Conservation (phyloP, 2,888 invertebrate genomes). For the Platerodrilus igneus region DNA sequence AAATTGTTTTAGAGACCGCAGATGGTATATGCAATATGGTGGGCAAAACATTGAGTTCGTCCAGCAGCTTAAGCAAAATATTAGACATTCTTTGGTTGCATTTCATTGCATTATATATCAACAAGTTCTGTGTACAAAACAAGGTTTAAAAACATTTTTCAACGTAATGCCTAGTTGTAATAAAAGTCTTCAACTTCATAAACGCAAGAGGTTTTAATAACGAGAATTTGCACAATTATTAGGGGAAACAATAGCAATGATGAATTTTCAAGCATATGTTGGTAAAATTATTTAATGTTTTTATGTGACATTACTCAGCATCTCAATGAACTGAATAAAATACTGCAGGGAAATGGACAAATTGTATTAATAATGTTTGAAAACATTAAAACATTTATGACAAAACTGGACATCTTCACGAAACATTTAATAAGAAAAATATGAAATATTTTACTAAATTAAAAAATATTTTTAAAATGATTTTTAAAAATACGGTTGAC, state of each 20-base stretch:
- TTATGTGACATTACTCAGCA: slow-evolving; percentile 9
- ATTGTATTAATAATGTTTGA: slow-evolving; percentile 14
- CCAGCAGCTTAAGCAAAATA: too few species aligned
- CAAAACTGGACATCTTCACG: slow-evolving; percentile 14
- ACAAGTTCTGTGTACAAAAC: slow-evolving; percentile 13
- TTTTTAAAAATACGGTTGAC: too few species aligned
- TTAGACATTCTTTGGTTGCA: slow-evolving; percentile 11
- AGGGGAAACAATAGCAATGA: too few species aligned
- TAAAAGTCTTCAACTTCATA: slow-evolving; percentile 21
- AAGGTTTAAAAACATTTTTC: slow-evolving; percentile 20
- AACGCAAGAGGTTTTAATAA: slow-evolving; percentile 18
- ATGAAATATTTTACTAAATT: too few species aligned
- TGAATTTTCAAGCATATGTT: slow-evolving; percentile 10
- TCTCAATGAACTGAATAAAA: slow-evolving; percentile 8
- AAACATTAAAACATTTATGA: slow-evolving; percentile 16
- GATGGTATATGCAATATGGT: slow-evolving; percentile 16
- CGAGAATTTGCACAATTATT: slow-evolving; percentile 16
- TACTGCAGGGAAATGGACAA: slow-evolving; percentile 7
- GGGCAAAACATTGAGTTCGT: slow-evolving; percentile 13
- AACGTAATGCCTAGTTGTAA: slow-evolving; percentile 20
- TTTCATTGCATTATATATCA: slow-evolving; percentile 17
- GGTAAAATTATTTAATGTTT: slow-evolving; percentile 14
- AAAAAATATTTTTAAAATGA: too few species aligned
- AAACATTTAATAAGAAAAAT: slow-evolving; percentile 16
- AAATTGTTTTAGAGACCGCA: too few species aligned